Conservation (phyloP, 2,113 vertebrate genomes). For the Platanista minor region DNA sequence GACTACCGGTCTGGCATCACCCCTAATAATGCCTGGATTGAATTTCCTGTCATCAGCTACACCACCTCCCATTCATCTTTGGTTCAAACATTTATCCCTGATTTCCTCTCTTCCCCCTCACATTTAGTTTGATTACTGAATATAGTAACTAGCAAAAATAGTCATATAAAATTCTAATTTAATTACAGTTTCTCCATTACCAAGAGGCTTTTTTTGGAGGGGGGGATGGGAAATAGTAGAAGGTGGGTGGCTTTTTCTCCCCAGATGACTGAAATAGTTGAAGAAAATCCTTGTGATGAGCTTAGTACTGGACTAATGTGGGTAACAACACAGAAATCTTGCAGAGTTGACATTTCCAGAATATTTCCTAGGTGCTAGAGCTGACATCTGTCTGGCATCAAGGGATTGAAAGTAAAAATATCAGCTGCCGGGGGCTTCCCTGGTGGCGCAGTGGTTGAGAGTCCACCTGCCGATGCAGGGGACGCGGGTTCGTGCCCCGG, state of each 20-base stretch:
- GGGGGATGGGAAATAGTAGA: not conserved
- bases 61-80: not conserved
- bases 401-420: not conserved
- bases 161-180: not conserved
- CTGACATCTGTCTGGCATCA: not conserved
- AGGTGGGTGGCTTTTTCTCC: not conserved
- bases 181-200: not conserved
- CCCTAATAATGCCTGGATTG: not conserved
- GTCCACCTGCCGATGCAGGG: too few relatives aligned
- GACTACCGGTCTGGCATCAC: not conserved
- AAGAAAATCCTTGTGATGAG: not conserved
- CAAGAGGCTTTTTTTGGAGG: not conserved
- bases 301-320: too few relatives aligned
- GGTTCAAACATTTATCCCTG: not conserved
- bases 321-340: not conserved
- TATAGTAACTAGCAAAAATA: not conserved
- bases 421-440: too few relatives aligned
- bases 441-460: too few relatives aligned
- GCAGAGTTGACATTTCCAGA: not conserved
- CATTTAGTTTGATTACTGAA: not conserved
- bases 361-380: not conserved
- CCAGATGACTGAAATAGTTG: not conserved
- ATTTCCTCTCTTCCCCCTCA: not conserved
- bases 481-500: too few relatives aligned
- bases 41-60: not conserved